Percentiles rank a stretch among this genome's conserved stretches.
Conservation (phyloP, 1,140 invertebrate genomes). For the Megathymus violae region DNA sequence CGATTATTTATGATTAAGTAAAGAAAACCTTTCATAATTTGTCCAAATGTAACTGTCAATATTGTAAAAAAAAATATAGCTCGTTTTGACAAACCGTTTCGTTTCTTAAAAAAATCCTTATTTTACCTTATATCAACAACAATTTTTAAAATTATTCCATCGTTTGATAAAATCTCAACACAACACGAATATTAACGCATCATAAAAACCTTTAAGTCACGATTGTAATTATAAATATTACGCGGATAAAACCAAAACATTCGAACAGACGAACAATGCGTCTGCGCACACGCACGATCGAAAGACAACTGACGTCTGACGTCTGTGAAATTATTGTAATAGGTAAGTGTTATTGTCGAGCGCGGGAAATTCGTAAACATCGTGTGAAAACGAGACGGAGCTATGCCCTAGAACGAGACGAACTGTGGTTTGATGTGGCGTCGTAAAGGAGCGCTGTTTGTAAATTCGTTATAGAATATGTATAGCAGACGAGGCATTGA, state of each 20-base stretch:
- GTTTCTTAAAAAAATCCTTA: not conserved
- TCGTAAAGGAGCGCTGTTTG: conserved; percentile 37
- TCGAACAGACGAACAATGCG: conserved; percentile 47
- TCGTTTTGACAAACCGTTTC: too few relatives aligned
- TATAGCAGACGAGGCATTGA: conserved; percentile 10
- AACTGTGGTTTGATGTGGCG: conserved; percentile 46
- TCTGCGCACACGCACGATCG: conserved; percentile 44
- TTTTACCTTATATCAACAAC: too few relatives aligned
- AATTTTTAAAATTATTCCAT: not conserved
- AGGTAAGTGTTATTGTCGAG: conserved; percentile 1
- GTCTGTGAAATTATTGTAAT: conserved; percentile 12
- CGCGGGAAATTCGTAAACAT: conserved; percentile 67
- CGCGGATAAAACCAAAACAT: too few relatives aligned
- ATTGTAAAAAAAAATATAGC: too few relatives aligned
- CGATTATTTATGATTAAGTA: too few relatives aligned
- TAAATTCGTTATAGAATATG: conserved; percentile 41
- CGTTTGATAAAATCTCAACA: not conserved
- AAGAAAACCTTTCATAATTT: too few relatives aligned
- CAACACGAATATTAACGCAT: not conserved
- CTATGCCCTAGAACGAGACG: conserved; percentile 47
- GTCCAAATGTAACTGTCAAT: too few relatives aligned
- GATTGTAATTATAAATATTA: too few relatives aligned
- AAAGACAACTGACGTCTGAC: conserved; percentile 52
- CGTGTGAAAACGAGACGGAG: conserved; percentile 43
- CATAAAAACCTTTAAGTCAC: too few relatives aligned